phyloP scores from a whole-genome alignment of 2,797 vertebrate species.

The Rhincodon typus region DNA sequence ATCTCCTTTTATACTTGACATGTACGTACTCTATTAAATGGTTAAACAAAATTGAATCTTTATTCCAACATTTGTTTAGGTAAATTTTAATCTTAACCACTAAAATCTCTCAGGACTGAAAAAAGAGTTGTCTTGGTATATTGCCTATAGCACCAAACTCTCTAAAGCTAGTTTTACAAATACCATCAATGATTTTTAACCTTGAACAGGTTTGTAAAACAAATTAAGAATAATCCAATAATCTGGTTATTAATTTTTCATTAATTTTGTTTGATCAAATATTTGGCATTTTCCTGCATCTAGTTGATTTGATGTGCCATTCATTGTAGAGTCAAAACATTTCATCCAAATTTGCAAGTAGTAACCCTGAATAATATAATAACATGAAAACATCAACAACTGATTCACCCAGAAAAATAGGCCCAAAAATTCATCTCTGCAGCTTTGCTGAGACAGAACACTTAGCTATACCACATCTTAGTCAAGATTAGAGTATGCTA shows the following conservation, averaged over 20 bases:
- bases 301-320: neutral
- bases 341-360: neutral
- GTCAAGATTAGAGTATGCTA: neutral
- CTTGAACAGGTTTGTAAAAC: neutral
- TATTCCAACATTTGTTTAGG: neutral
- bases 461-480: neutral
- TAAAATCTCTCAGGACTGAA: neutral
- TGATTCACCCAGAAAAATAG: neutral
- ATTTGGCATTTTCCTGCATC: neutral
- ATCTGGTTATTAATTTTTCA: neutral
- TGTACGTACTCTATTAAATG: neutral
- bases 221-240: too few relatives aligned
- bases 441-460: neutral
- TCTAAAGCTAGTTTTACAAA: neutral
- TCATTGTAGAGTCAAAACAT: neutral
- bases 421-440: neutral
- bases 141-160: neutral
- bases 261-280: neutral
- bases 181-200: neutral
- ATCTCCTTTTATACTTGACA: neutral
- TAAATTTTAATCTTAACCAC: neutral
- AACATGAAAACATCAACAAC: neutral
- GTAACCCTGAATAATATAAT: neutral
- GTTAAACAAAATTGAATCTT: neutral
- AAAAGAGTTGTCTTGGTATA: neutral